phyloP scores from a whole-genome alignment of 2,797 vertebrate species.

The Hafferia zeledoni region DNA sequence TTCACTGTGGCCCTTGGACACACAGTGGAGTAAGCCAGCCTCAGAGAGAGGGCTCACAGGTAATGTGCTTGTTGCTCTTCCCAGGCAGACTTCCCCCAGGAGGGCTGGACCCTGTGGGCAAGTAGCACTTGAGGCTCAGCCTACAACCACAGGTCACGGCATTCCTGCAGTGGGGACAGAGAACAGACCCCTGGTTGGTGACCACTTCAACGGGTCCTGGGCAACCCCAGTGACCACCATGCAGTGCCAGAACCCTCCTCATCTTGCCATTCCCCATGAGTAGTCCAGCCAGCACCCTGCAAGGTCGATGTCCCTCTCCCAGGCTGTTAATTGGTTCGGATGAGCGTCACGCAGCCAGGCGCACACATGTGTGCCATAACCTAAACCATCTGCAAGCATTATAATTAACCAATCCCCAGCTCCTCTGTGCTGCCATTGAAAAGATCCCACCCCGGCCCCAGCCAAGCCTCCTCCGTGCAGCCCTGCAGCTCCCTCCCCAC shows the following conservation, averaged over 20 bases:
- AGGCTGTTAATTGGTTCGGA: neutral
- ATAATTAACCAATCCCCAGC: constrained; percentile 49
- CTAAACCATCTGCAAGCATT: constrained; percentile 40
- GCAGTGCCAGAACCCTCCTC: neutral
- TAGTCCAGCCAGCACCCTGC: neutral
- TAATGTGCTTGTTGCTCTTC: neutral
- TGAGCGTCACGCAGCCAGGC: constrained; percentile 14
- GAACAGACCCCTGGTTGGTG: accelerated
- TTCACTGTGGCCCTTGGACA: neutral
- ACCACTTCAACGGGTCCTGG: neutral
- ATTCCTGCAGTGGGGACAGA: neutral
- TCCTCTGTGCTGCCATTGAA: constrained; percentile 49
- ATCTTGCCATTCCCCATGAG: neutral
- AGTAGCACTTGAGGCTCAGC: accelerated
- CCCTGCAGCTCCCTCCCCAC: constrained; percentile 39
- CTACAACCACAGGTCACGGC: accelerated
- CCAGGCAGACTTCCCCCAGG: neutral
- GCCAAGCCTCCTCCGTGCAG: neutral
- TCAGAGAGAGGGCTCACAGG: accelerated
- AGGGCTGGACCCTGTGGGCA: neutral
- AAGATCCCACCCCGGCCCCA: constrained; percentile 37
- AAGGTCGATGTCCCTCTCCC: neutral
- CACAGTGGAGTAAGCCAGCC: accelerated
- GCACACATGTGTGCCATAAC: constrained; percentile 56
- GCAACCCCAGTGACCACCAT: too few relatives aligned